Base-by-base conservation (phyloP, 53 echinoderm and acorn worm species). In the Temnopleurus reevesii region DNA sequence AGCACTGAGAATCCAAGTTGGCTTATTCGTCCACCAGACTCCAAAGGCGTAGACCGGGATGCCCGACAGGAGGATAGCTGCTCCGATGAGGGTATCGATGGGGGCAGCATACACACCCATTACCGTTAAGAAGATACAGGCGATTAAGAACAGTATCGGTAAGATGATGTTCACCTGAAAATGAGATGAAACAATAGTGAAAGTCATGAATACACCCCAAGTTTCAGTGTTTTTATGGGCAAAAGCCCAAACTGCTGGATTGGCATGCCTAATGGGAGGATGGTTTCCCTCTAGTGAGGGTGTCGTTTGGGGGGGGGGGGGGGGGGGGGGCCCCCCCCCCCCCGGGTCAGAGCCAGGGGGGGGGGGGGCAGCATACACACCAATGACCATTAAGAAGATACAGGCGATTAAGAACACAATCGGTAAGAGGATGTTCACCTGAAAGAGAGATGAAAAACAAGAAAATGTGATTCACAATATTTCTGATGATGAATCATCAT, bases 21-120 rank as follows among this genome's bases (percentile, higher is more conserved):
- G 96, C 45, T 93, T 94, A 10, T 51, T 90, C 28, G 91, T 96
- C 94, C 94, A 96, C 89, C 81, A 91, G 26, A 96, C 92, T 12
- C 91, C 93, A 43, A 96, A 26, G 34, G 93, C 57, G 76, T 94
- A 96, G 45, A 94, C 85, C 0, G 96, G 96, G n/a, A 96, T 64
- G 0, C 94, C 94, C 3, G 91, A 86, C n/a, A 93, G 87, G 76
- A 94, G 46, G 76, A 96, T 96, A 84, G 77, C 92, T 10, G 80
- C 76, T 0, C 96, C 96, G 83, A 96, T 96, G 28, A 86, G 47
- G 34, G 94, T 94, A 28, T 79, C 79, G 49, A 79, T 23, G 27
- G 93, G 93, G 12, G 96, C 96, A 2, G 93, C 96, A 2, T 76
- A 49, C 26, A 94, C 31, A 0, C 96, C 96, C 94, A 96, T 94